These are phyloP conservation scores for Drosophila emarginata DNA, from an alignment of 2,888 invertebrate species.

Conservation along the genomic window DNA sequence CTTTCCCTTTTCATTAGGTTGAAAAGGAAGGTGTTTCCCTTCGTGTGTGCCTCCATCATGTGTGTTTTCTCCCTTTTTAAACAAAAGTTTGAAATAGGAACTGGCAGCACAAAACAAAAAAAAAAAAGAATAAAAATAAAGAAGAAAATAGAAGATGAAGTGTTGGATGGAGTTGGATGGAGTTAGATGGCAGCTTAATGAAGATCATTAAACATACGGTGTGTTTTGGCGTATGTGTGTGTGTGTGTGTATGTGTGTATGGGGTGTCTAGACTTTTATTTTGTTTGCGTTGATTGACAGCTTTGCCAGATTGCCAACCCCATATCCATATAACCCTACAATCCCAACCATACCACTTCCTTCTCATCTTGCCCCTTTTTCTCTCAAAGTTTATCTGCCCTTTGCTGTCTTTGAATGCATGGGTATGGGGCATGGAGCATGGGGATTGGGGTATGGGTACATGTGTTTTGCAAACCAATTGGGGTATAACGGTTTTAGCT, in stretches of 20 bases:
- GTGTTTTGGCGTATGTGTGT: not conserved
- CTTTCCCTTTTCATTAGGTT: conserved; percentile 53
- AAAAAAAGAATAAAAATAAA: no score
- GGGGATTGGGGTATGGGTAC: no score
- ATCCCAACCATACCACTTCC: not conserved
- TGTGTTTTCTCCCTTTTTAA: conserved; percentile 15
- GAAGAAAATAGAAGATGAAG: not conserved
- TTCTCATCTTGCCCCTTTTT: not conserved
- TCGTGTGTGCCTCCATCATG: not conserved
- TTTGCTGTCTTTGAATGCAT: not conserved
- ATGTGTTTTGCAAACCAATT: not conserved
- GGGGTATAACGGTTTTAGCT: not conserved
- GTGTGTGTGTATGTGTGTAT: not conserved
- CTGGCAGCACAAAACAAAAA: conserved; percentile 5
- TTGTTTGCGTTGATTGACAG: conserved; percentile 60
- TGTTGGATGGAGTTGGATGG: conserved; percentile 6
- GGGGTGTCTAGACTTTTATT: conserved; percentile 59
- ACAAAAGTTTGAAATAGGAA: conserved; percentile 28
- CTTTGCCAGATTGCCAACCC: conserved; percentile 15
- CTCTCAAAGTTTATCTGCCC: not conserved
- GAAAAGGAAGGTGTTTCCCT: not conserved
- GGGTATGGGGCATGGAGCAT: no score
- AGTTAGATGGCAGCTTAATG: conserved; percentile 27
- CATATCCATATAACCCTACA: no score
- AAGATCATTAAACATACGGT: conserved; percentile 60